Evolutionary conservation across 2,797 vertebrate genomes (phyloP), one percentile per base, ranked within the genome.

Genomic region (Sebastes hubbsi): DNA sequence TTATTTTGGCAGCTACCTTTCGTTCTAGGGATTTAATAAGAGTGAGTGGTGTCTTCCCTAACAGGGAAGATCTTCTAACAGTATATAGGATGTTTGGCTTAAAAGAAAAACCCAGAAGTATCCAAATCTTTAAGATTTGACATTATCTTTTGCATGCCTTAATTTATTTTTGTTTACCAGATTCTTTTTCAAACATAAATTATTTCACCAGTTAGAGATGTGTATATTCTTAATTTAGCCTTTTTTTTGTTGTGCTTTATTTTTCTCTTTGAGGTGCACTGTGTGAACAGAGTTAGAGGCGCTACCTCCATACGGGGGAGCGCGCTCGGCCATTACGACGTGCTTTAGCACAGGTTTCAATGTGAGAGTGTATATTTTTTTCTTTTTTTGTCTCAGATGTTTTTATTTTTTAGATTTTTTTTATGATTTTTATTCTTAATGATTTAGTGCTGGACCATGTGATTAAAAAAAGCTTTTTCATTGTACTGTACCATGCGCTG

Each of bases 1-100:
- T 92, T 91, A 85, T 92, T 94, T 95, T 94, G 95, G 95, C 95
- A 96, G 95, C 95, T 95, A 95, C 86, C 84, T 91, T 90, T 90
- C 65, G 80, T 88, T 94, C 80, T 91, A 75, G 85, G 80, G 84
- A 84, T 81, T 84, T 73, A 77, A 76, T 73, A 81, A 72, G 89
- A 83, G 86, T 86, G 81, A 78, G 75, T 76, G 83, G 69, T 80
- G 76, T 81, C 83, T 90, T 92, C 87, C 77, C 13, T 38, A 38
- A 20, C 81, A 69, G 72, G 83, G 85, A 89, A 81, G 88, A 77
- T 74, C 55, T 77, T 80, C 71, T 76, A 75, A 85, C 54, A 60
- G 38, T 42, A 55, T 81, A 54, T 54, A 81, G 58, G 60, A 81
- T 76, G 78, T 89, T 88, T 87, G 86, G 75, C 81, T 87, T 86